Percentiles rank a stretch among this genome's conserved stretches.
Evolutionary conservation across 2,113 vertebrate genomes (phyloP).

Genomic region (Ciconia maguari): DNA sequence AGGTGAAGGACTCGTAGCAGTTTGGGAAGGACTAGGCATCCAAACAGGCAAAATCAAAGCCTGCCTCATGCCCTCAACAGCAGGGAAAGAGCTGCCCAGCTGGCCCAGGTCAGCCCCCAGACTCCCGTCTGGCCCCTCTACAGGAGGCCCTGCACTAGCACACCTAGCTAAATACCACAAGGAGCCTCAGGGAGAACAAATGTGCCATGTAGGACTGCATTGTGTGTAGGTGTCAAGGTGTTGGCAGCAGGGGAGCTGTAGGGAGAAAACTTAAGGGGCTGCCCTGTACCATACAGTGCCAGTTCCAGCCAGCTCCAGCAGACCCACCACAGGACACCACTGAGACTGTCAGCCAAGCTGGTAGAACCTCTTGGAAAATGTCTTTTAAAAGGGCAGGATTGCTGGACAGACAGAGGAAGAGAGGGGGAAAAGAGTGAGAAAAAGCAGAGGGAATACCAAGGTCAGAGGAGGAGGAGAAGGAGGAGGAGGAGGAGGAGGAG

Average conservation of each 20-base stretch:
- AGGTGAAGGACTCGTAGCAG: not conserved
- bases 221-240: not conserved
- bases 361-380: not conserved
- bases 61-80: not conserved
- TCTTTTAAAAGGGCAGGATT: not conserved
- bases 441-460: not conserved
- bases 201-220: not conserved
- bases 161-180: not conserved
- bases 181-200: not conserved
- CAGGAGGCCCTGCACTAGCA: not conserved
- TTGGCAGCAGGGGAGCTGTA: not conserved
- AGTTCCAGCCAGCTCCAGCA: not conserved
- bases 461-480: not conserved
- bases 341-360: not conserved
- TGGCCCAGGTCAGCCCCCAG: not conserved
- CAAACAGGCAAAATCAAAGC: not conserved
- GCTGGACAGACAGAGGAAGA: not conserved
- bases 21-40: not conserved
- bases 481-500: no score
- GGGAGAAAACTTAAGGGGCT: not conserved
- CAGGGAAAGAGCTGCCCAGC: not conserved
- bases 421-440: not conserved
- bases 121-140: fast-evolving
- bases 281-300: not conserved
- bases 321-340: not conserved